Evolutionary conservation across 2,797 vertebrate genomes (phyloP), one percentile per base, ranked within the genome.

Genomic region (Bufotes viridis): DNA sequence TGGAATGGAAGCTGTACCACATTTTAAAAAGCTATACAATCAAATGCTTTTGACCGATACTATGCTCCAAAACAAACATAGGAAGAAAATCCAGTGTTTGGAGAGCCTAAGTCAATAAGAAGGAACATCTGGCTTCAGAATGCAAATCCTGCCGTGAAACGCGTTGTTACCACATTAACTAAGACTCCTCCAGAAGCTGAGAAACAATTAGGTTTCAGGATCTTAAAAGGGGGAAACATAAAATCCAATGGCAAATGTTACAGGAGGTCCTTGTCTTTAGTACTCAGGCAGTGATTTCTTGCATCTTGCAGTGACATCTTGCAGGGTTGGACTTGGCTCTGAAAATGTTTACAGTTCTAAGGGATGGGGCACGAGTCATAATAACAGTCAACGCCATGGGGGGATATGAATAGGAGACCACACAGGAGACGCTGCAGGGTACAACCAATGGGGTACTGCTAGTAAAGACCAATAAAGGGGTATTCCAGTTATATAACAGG

Each of bases 331-430:
- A 72, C 24, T 57, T 72, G 82, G 82, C 42, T 42, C 10, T 11
- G 24, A 11, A 7, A 6, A 58, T 84, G 53, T 74, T 84, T 84
- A 84, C 0, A 34, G 24, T 34, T 57, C 11, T 29, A 7, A 34
- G 82, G 3, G 55, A 34, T 74, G 24, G 24, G 24, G 51, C 53
- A 22, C 2, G 11, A 53, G 34, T 29, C 20, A 78, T 26, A 65
- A 51, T 63, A 63, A 63, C 49, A 22, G 55, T 53, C 17, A 85
- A 20, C 72, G 78, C 58, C 84, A 51, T 67, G 84, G 34, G 60
- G 72, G 72, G 49, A 51, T 63, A 63, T 24, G 61, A 78, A 61
- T 75, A 49, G 49, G 26, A 22, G 74, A 78, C 84, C 74, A 78
- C 84, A 85, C 84, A 53, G 5, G 70, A 75, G 13, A 15, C 34